phyloP scores from a whole-genome alignment of 2,113 vertebrate species.

The Apteryx owenii region DNA sequence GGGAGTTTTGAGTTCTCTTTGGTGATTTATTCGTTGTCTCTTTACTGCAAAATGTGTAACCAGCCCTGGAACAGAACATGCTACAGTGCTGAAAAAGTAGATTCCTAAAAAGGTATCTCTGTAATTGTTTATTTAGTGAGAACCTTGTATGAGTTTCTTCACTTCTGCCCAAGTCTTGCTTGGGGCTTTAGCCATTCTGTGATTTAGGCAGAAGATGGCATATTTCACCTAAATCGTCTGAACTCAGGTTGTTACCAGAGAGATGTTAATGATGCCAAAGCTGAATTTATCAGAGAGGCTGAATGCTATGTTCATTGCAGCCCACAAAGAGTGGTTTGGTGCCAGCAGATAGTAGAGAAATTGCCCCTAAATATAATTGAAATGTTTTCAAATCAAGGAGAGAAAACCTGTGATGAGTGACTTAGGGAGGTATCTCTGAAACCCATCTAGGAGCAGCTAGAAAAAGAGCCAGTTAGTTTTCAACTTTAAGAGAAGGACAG shows the following conservation, averaged over 20 bases:
- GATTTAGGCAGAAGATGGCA: neutral
- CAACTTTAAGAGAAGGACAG: neutral
- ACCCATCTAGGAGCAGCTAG: neutral
- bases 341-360: neutral
- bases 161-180: neutral
- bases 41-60: neutral
- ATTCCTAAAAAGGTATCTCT: neutral
- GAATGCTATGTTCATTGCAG: neutral
- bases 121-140: neutral
- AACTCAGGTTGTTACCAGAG: neutral
- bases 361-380: rapidly evolving
- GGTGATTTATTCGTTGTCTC: neutral
- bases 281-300: neutral
- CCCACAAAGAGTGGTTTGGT: neutral
- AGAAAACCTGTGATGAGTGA: neutral
- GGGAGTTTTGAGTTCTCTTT: neutral
- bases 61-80: neutral
- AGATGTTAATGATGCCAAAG: neutral
- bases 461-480: neutral
- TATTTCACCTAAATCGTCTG: neutral
- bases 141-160: neutral
- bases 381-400: neutral
- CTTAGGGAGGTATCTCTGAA: neutral
- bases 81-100: neutral
- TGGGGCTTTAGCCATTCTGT: neutral